Conservation (phyloP, 2,113 vertebrate genomes). For the Pelusios castaneus region DNA sequence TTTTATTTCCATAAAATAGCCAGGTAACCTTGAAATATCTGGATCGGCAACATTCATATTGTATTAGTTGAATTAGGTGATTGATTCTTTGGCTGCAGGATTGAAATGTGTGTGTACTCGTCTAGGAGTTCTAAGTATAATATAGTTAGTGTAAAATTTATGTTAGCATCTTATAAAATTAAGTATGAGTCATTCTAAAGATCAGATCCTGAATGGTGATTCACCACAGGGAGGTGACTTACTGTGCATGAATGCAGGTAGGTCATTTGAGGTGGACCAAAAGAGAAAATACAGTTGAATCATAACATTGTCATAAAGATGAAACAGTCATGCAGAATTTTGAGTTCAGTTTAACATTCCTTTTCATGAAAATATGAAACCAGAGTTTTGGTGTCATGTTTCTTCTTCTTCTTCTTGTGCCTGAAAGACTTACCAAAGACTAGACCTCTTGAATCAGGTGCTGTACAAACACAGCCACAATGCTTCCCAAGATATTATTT, state of each 20-base stretch:
- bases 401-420: neutral
- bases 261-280: conserved; percentile 6
- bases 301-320: conserved; percentile 24
- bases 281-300: conserved; percentile 59
- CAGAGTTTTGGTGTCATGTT: neutral
- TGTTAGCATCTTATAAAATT: conserved; percentile 37
- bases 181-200: conserved; percentile 63
- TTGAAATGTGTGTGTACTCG: neutral
- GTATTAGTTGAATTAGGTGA: neutral
- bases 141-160: conserved; percentile 9
- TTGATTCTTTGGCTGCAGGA: neutral
- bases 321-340: conserved; percentile 1
- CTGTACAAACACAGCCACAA: neutral
- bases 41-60: neutral
- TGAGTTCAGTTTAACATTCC: neutral
- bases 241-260: conserved; percentile 29
- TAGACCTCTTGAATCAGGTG: neutral
- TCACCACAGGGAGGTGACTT: conserved; percentile 44
- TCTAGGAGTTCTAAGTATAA: neutral
- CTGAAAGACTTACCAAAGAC: neutral
- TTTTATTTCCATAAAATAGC: neutral
- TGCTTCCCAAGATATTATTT: neutral
- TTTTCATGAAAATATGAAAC: rapidly evolving
- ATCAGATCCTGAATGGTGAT: conserved; percentile 55
- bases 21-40: neutral